phyloP scores from a whole-genome alignment of 30 jellyfish, hydroid and myxozoan genomes.

The Turritopsis rubra region DNA sequence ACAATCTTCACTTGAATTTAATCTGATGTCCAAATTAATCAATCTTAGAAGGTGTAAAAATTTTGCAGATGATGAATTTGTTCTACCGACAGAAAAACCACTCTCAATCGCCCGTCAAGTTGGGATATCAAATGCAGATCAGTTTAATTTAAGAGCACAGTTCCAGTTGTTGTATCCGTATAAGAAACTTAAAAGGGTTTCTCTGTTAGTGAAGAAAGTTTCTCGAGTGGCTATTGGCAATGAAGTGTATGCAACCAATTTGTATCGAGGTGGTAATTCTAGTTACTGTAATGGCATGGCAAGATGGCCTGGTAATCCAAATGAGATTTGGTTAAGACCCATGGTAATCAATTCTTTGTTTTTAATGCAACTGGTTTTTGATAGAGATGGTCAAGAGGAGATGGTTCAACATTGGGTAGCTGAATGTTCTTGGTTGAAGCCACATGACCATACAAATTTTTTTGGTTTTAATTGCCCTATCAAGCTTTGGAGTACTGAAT shows the following conservation, averaged over 20 bases:
- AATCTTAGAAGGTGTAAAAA: background rate
- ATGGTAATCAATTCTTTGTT: background rate
- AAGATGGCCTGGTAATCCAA: background rate
- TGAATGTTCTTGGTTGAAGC: background rate
- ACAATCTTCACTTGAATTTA: background rate
- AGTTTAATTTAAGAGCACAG: background rate
- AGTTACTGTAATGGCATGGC: background rate
- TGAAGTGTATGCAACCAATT: background rate
- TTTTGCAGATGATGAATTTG: background rate
- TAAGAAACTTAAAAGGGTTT: background rate
- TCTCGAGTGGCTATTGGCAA: background rate
- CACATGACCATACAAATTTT: background rate
- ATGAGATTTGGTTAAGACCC: background rate
- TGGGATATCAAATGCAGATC: background rate
- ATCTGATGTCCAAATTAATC: background rate
- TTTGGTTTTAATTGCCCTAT: background rate
- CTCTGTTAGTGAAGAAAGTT: background rate
- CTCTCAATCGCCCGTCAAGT: constrained; percentile 10
- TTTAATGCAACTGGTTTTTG: background rate
- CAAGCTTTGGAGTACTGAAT: background rate
- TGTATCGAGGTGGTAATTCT: background rate
- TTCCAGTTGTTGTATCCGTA: background rate
- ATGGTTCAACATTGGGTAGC: background rate
- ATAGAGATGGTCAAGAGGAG: background rate
- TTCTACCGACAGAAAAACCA: background rate